phyloP scores from a whole-genome alignment of 2,888 invertebrate genomes.

The Chaitophorus viminalis region DNA sequence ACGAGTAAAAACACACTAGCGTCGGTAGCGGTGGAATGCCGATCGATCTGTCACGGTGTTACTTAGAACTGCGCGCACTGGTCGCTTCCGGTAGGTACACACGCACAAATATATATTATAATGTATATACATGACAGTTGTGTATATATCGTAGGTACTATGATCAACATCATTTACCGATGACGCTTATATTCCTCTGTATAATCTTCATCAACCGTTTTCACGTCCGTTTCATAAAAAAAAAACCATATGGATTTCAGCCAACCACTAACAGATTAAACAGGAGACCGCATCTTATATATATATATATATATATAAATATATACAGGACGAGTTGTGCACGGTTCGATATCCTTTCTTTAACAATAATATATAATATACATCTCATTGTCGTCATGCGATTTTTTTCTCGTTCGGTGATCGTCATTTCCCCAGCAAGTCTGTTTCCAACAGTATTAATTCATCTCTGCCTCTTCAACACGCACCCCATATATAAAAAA shows the following conservation, averaged over 20 bases:
- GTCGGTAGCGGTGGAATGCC: slow-evolving; percentile 22
- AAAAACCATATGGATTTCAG: background rate
- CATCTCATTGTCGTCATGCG: slow-evolving; percentile 1
- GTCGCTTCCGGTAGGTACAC: slow-evolving; percentile 37
- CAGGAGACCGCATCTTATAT: no score
- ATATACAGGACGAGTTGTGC: no score
- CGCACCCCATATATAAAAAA: background rate
- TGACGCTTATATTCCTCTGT: no score
- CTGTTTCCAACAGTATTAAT: background rate
- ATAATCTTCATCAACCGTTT: background rate
- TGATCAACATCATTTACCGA: background rate
- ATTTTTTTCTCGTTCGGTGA: background rate
- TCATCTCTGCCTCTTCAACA: background rate
- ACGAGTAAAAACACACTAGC: background rate
- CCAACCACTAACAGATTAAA: no score
- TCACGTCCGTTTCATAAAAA: background rate
- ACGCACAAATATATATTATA: no score
- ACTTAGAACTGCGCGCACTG: background rate
- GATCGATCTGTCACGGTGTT: slow-evolving; percentile 55
- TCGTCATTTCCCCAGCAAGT: background rate
- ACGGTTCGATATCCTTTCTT: background rate
- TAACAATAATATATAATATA: background rate
- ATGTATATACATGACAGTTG: no score
- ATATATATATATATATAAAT: no score
- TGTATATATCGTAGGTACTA: no score